Evolutionary conservation across 2,888 invertebrate species (phyloP).

Genomic region (Lysandra bellargus): DNA sequence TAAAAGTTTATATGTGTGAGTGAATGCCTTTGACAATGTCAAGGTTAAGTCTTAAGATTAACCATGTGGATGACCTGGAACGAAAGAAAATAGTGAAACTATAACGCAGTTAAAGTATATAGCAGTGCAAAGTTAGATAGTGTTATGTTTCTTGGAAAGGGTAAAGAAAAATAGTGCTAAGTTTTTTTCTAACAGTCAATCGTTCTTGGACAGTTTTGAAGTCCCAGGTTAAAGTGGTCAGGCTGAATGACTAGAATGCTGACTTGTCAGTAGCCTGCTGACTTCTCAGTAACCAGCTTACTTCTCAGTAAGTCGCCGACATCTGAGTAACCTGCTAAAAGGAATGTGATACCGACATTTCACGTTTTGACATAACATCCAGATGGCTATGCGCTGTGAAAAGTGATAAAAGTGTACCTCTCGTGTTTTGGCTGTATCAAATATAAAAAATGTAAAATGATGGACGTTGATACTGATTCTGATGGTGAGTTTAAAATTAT

Average conservation of each 20-base stretch:
- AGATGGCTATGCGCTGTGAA: not conserved
- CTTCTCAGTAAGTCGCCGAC: not conserved
- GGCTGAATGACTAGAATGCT: not conserved
- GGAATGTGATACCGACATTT: not conserved
- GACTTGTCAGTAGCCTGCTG: not conserved
- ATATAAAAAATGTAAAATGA: slow-evolving; percentile 34
- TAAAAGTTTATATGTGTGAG: not conserved
- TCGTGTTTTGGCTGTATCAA: not conserved
- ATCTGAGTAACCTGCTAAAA: not conserved
- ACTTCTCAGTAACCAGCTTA: not conserved
- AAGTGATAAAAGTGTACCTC: not conserved
- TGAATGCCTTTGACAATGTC: not conserved
- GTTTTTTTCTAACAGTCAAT: not conserved
- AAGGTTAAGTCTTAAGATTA: not conserved
- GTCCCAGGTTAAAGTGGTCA: not conserved
- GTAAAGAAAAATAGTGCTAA: not conserved
- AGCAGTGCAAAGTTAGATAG: not conserved
- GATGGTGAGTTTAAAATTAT: slow-evolving; percentile 22
- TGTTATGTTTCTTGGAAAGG: too few species aligned
- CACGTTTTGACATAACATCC: not conserved
- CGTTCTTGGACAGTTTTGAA: not conserved
- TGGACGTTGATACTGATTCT: slow-evolving; percentile 45
- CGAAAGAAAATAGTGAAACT: too few species aligned
- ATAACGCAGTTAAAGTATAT: too few species aligned
- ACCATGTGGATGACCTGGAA: not conserved